Conservation (phyloP, 2,888 invertebrate genomes). For the Heliconius ethilla region DNA sequence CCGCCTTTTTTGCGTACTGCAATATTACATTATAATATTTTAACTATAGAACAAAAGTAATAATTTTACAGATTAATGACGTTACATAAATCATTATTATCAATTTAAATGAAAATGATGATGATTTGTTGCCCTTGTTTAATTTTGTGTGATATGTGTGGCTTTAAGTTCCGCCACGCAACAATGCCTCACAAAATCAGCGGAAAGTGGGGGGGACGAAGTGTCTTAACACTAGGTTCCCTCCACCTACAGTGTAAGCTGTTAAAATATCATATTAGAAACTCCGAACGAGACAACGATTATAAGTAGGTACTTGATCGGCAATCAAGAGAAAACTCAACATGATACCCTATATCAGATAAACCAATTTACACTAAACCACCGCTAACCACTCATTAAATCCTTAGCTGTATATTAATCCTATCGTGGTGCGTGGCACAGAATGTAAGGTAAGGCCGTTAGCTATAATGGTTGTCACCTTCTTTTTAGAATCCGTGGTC, state of each 20-base stretch:
- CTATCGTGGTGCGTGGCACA: constrained; percentile 31
- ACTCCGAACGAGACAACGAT: background rate
- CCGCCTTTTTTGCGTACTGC: constrained; percentile 84
- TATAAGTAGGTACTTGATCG: background rate
- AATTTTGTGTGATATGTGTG: background rate
- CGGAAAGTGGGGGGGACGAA: too few relatives aligned
- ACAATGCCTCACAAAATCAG: too few relatives aligned
- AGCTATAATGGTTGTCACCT: constrained; percentile 77
- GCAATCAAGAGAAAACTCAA: constrained; percentile 9
- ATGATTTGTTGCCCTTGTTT: background rate
- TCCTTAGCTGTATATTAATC: constrained; percentile 29
- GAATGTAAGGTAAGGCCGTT: constrained; percentile 38
- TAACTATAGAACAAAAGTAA: background rate
- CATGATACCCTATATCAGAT: constrained; percentile 16
- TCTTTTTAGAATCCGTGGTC: constrained; percentile 91
- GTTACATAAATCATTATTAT: background rate
- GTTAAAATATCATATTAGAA: background rate
- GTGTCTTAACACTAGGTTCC: too few relatives aligned
- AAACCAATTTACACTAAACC: constrained; percentile 28
- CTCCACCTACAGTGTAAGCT: too few relatives aligned
- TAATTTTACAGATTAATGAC: too few relatives aligned
- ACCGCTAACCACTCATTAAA: constrained; percentile 27
- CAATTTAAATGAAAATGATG: background rate
- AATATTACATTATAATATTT: constrained; percentile 47
- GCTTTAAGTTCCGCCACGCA: too few relatives aligned